Conservation (phyloP, 2,888 invertebrate genomes). For the Agelastica alni region DNA sequence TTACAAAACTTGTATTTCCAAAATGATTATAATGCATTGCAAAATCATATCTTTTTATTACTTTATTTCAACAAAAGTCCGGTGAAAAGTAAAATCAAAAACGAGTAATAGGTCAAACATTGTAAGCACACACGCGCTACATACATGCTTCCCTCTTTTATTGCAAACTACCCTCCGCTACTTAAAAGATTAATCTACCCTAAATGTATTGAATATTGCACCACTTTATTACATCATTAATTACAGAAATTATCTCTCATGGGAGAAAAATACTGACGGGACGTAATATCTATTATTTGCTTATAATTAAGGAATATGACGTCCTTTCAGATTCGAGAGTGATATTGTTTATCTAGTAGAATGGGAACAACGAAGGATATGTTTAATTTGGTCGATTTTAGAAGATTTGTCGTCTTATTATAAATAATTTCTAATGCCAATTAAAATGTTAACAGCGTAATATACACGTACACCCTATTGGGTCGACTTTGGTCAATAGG, state of each 20-base stretch:
- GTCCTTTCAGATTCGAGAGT: neutral
- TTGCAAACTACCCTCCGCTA: constrained; percentile 42
- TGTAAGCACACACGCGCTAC: constrained; percentile 34
- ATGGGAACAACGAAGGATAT: no score
- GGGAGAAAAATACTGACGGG: constrained; percentile 38
- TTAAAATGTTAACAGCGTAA: no score
- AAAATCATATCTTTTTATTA: no score
- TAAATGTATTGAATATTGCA: constrained; percentile 56
- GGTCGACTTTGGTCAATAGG: no score
- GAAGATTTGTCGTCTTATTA: no score
- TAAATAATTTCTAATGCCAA: no score
- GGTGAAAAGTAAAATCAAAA: constrained; percentile 9
- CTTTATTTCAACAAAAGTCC: neutral
- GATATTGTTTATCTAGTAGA: no score
- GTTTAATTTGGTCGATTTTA: no score
- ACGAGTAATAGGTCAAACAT: constrained; percentile 13
- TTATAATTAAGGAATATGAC: constrained; percentile 16
- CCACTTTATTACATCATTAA: constrained; percentile 58
- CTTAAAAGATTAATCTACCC: constrained; percentile 55
- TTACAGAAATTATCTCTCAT: constrained; percentile 53
- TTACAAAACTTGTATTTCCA: no score
- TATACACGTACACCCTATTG: no score
- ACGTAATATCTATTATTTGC: constrained; percentile 19
- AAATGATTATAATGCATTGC: no score
- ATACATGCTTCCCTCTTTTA: constrained; percentile 46